Percentiles rank a stretch among this genome's conserved stretches.
Conservation (phyloP, 2,888 invertebrate species). For the Drosophila recens region DNA sequence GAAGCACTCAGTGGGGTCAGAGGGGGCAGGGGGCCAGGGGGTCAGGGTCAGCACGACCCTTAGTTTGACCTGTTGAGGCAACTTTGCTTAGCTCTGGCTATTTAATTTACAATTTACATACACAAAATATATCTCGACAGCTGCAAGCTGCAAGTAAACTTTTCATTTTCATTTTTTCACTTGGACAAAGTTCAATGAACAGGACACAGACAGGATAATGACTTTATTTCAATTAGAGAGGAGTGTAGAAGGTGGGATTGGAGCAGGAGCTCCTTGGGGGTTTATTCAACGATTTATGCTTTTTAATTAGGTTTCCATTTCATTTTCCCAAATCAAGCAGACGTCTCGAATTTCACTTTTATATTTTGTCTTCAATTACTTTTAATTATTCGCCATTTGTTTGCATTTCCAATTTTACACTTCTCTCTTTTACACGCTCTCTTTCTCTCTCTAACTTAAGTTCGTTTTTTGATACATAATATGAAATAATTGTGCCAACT, state of each 20-base stretch:
- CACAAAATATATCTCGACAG: conserved; percentile 14
- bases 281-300: conserved; percentile 47
- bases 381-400: conserved; percentile 75
- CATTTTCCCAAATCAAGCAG: conserved; percentile 23
- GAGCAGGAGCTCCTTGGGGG: neutral
- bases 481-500: conserved; percentile 62
- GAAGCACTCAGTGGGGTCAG: neutral
- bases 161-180: conserved; percentile 9
- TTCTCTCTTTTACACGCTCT: neutral
- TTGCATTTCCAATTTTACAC: conserved; percentile 38
- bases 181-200: conserved; percentile 54
- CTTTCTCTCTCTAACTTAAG: conserved; percentile 16
- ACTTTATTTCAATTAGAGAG: conserved; percentile 58
- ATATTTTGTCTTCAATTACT: conserved; percentile 63
- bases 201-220: conserved; percentile 60
- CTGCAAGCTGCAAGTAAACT: conserved; percentile 22
- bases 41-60: neutral
- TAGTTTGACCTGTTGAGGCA: conserved; percentile 19
- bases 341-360: conserved; percentile 47
- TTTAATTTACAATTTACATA: conserved; percentile 28
- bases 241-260: neutral
- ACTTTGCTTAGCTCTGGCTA: conserved; percentile 13
- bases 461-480: conserved; percentile 46
- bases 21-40: no score
- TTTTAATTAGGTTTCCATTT: conserved; percentile 65